A percentile compares a stretch with the other conserved stretches of the same genome.
These are phyloP conservation scores for Brachionus paranguensis DNA, from an alignment of 1,140 invertebrate species.

Conservation along the genomic window DNA sequence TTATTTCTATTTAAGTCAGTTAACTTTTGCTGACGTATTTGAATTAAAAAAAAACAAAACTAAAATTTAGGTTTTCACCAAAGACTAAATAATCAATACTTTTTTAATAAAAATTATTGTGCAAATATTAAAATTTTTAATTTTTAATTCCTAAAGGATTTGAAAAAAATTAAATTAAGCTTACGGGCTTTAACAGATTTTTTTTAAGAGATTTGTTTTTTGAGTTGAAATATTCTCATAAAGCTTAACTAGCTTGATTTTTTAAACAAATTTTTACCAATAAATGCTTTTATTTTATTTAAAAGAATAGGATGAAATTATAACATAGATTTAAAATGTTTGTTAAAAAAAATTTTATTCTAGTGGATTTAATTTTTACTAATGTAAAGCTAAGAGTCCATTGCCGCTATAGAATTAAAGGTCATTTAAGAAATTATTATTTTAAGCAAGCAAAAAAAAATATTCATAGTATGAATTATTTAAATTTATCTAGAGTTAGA, in stretches of 20 bases:
- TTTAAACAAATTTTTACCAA: background rate
- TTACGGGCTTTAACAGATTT: background rate
- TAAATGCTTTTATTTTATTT: no score
- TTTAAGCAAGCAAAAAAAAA: no score
- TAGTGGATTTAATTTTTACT: no score
- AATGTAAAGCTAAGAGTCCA: no score
- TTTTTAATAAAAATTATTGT: background rate
- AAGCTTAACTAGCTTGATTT: background rate
- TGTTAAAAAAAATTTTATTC: no score
- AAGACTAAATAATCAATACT: slow-evolving; percentile 8
- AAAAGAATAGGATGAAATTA: no score
- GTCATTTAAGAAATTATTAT: no score
- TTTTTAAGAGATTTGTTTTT: background rate
- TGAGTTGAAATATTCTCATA: background rate
- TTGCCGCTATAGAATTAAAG: no score
- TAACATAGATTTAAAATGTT: no score
- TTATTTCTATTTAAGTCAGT: background rate
- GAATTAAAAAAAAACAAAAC: background rate
- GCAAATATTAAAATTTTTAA: background rate
- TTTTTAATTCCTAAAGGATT: background rate
- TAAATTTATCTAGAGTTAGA: no score
- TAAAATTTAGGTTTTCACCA: background rate
- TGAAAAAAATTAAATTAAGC: background rate
- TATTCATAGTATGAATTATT: no score
- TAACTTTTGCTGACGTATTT: background rate